phyloP scores from a whole-genome alignment of 2,888 invertebrate genomes.

The Orthosia gothica region DNA sequence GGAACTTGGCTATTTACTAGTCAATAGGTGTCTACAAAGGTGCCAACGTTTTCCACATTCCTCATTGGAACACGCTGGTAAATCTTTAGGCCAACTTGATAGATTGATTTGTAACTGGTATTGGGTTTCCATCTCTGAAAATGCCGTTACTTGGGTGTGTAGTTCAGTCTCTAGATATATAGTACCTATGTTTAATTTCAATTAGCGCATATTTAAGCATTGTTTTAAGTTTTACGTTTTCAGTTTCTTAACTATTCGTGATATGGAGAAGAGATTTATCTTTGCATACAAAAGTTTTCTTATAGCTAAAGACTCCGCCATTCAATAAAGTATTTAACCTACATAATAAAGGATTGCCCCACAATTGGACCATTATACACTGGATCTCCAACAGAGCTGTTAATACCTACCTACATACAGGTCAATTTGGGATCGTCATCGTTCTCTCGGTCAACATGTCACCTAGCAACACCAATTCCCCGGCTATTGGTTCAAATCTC shows the following conservation, averaged over 20 bases:
- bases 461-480: constrained; percentile 46
- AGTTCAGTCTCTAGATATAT: neutral
- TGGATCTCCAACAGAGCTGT: constrained; percentile 16
- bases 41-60: constrained; percentile 52
- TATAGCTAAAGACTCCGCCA: neutral
- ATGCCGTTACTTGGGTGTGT: neutral
- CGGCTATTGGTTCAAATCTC: constrained; percentile 45
- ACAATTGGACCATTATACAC: constrained; percentile 38
- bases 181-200: neutral
- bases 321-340: constrained; percentile 19
- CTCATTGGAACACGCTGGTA: constrained; percentile 35
- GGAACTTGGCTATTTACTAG: constrained; percentile 54
- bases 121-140: neutral
- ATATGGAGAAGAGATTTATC: neutral
- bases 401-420: neutral
- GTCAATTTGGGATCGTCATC: constrained; percentile 30
- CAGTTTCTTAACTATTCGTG: neutral
- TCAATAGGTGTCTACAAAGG: constrained; percentile 36
- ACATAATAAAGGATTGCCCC: constrained; percentile 12
- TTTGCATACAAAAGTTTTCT: neutral
- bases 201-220: neutral
- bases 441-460: constrained; percentile 28
- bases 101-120: constrained; percentile 46
- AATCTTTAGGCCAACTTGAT: constrained; percentile 32
- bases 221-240: too few relatives aligned